Base-by-base conservation (phyloP, 2,888 invertebrate species). In the Hypena proboscidalis region DNA sequence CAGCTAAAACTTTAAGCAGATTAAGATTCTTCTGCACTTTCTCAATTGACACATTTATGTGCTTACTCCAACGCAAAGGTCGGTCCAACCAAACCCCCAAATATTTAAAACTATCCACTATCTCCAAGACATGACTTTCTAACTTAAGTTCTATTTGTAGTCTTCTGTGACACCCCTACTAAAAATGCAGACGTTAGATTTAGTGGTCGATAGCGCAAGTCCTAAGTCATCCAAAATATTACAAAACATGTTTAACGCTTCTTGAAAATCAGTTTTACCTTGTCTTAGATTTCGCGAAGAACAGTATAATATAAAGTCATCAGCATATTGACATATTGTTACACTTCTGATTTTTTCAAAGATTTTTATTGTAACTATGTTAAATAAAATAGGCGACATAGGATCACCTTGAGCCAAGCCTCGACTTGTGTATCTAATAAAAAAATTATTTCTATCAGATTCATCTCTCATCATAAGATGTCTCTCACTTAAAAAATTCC, bases 91-190 rank as follows among this genome's bases (percentile, higher is more conserved):
- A 32, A 3, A 32, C 10, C 7, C 31, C 31, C 7, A 32, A 13
- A 32, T 32, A 32, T 32, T 32, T 32, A 21, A 23, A 38, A 15
- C 2, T 8, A 6, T 38, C 23, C n/a, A 38, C 37, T 11, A 8
- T 9, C 10, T 25, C 9, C 3, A 25, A 9, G 3, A 8, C 9
- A 9, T 25, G 2, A 22, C n/a, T 22, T n/a, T n/a, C n/a, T n/a
- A 22, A 2, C 2, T 9, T 25, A 5, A 8, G 8, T 3, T 9
- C 1, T 4, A 4, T 4, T 6, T 4, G 2, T 9, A 8, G 4
- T 25, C 7, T 9, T 8, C 8, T 25, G 10, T 8, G 23, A 8
- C n/a, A n/a, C 10, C 8, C 5, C 8, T n/a, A 3, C n/a, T 8
- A 9, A 25, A 25, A 3, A 25, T 8, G 2, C 23, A 25, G 3